Evolutionary conservation across 2,797 vertebrate species (phyloP).

Genomic region (Rhodeus uyekii): DNA sequence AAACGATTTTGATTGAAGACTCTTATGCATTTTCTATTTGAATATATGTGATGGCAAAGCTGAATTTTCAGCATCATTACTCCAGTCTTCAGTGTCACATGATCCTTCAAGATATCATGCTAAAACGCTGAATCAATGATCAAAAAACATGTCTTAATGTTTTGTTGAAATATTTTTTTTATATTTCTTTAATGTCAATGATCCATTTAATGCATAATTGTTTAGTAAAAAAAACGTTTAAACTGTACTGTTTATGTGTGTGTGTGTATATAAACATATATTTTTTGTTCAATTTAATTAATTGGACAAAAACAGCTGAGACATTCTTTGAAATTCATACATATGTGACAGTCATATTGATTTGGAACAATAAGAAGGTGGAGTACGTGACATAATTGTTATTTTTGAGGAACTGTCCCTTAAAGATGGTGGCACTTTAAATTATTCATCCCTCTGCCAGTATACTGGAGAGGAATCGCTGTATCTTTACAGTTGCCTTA

Average conservation of each 20-base stretch:
- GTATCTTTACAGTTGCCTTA: conserved; percentile 3
- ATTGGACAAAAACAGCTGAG: neutral
- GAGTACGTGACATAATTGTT: neutral
- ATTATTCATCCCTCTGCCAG: neutral
- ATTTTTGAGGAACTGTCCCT: neutral
- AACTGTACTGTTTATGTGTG: neutral
- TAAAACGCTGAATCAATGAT: neutral
- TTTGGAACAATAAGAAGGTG: neutral
- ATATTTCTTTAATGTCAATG: neutral
- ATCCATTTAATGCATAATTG: neutral
- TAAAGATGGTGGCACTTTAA: neutral
- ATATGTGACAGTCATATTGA: neutral
- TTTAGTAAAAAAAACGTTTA: no score
- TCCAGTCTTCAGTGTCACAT: neutral
- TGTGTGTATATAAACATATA: neutral
- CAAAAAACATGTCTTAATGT: neutral
- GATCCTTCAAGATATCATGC: neutral
- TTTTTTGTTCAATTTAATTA: neutral
- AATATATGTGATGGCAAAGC: neutral
- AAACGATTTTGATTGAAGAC: no score
- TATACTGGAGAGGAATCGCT: neutral
- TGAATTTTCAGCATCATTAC: neutral
- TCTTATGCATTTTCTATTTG: no score
- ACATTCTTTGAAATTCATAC: neutral
- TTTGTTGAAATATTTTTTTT: neutral